Evolutionary conservation across 1,140 invertebrate genomes (phyloP).

Genomic region (Chironomus striatipennis): DNA sequence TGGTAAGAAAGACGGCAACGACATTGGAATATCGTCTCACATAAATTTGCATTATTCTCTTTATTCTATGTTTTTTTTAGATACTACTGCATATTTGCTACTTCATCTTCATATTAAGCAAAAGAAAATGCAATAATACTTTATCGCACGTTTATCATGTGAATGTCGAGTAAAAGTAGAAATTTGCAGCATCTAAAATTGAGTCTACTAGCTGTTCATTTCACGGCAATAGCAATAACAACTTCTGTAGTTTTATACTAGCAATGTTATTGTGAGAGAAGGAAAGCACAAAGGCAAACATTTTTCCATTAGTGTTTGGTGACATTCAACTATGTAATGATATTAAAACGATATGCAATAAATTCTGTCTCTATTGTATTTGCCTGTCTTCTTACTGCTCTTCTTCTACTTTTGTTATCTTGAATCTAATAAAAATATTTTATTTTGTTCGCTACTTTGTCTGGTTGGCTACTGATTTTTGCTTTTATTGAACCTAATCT

Average conservation of each 20-base stretch:
- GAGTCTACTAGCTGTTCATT: neutral
- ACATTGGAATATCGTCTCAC: neutral
- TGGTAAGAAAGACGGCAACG: neutral
- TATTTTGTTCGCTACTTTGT: too few species aligned
- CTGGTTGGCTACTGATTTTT: too few species aligned
- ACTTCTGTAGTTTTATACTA: too few species aligned
- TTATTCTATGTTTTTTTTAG: neutral
- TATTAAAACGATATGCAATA: constrained; percentile 9
- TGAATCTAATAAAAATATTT: too few species aligned
- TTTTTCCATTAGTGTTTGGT: constrained; percentile 1
- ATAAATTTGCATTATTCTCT: neutral
- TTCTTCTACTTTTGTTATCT: neutral
- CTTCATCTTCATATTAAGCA: neutral
- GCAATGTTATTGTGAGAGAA: too few species aligned
- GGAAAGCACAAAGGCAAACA: neutral
- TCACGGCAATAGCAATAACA: neutral
- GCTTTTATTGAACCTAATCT: too few species aligned
- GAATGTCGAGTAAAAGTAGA: neutral
- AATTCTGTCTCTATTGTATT: neutral
- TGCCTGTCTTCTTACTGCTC: neutral
- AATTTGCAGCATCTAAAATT: neutral
- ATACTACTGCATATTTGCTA: neutral
- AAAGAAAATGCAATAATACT: neutral
- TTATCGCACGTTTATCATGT: neutral
- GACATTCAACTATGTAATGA: constrained; percentile 1